Evolutionary conservation across 2,888 invertebrate species (phyloP), one percentile per base, ranked within the genome.

Genomic region (Polymixis lichenea): DNA sequence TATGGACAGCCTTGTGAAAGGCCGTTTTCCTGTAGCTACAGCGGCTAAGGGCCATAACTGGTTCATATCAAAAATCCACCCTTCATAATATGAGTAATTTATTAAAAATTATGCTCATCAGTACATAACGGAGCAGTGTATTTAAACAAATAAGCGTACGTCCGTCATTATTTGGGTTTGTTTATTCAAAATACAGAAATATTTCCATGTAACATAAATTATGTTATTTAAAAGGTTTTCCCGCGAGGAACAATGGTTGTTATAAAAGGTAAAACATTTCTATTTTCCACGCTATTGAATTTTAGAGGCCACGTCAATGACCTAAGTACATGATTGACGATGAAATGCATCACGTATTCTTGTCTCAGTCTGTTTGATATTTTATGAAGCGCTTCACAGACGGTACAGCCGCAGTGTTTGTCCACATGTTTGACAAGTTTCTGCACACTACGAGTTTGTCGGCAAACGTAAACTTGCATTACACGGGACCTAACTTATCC

Each of bases 301-400:
- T 4, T 22, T 28, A 19, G 17, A 25, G 7, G 8, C 11, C 17
- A 49, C 7, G 38, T 65, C 53, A 55, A 53, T 49, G 56, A 60
- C 46, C 51, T 56, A 19, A 13, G 22, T 38, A 25, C 43, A 9
- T 58, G 64, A 56, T 43, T 7, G 19, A 38, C 38, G 28, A 55
- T n/a, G n/a, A 62, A 38, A 55, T 49, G 38, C 49, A 72, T 80
- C 28, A 80, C 55, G 49, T 81, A 62, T 74, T 43, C 38, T 58
- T 13, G 65, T 13, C 58, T 25, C 17, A n/a, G 58, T 55, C 46
- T 28, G 19, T 65, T 78, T 75, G 22, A 76, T 66, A 61, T 66
- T 76, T 76, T 61, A 78, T 61, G 38, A 64, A 73, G 38, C 11
- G 38, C n/a, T 61, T 49, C n/a, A 28, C 38, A 38, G 56, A 43